These are phyloP conservation scores for Coleophora deauratella DNA, from an alignment of 2,888 invertebrate genomes.

Conservation along the genomic window DNA sequence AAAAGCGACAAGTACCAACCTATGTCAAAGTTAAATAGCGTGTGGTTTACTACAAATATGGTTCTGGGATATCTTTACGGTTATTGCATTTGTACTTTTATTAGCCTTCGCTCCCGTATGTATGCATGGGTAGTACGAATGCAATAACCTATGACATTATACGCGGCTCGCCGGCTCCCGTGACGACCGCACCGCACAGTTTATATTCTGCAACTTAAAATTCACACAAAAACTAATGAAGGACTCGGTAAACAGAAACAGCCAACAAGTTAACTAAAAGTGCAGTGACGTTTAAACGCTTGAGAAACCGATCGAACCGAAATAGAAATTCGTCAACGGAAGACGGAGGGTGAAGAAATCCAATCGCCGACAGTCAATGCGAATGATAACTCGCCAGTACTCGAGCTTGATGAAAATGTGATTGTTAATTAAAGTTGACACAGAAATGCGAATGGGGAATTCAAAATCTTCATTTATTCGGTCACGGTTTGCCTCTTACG, in stretches of 20 bases:
- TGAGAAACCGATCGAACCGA: slow-evolving; percentile 42
- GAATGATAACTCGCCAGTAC: slow-evolving; percentile 54
- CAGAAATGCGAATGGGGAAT: slow-evolving; percentile 66
- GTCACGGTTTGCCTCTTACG: slow-evolving; percentile 67
- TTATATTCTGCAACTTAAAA: slow-evolving; percentile 6
- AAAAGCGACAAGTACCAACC: too few species aligned
- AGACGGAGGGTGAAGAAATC: slow-evolving; percentile 55
- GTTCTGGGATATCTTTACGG: slow-evolving; percentile 35
- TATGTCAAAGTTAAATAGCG: slow-evolving; percentile 13
- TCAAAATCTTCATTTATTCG: slow-evolving; percentile 69
- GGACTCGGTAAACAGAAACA: slow-evolving; percentile 6
- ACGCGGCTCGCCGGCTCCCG: slow-evolving; percentile 22
- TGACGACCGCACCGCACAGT: slow-evolving; percentile 1
- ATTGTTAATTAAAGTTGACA: slow-evolving; percentile 73
- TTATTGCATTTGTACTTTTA: slow-evolving; percentile 40
- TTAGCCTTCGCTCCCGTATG: slow-evolving; percentile 27
- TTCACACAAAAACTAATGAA: slow-evolving; percentile 14
- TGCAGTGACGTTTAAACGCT: slow-evolving; percentile 31
- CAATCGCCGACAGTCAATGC: slow-evolving; percentile 52
- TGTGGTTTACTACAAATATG: slow-evolving; percentile 20
- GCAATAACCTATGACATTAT: slow-evolving; percentile 35
- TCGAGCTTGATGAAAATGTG: slow-evolving; percentile 64
- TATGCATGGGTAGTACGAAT: slow-evolving; percentile 24
- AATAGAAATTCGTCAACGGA: slow-evolving; percentile 43
- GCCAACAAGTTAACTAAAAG: slow-evolving; percentile 28